Conservation (phyloP, 2,888 invertebrate genomes). For the Hybos culiciformis region DNA sequence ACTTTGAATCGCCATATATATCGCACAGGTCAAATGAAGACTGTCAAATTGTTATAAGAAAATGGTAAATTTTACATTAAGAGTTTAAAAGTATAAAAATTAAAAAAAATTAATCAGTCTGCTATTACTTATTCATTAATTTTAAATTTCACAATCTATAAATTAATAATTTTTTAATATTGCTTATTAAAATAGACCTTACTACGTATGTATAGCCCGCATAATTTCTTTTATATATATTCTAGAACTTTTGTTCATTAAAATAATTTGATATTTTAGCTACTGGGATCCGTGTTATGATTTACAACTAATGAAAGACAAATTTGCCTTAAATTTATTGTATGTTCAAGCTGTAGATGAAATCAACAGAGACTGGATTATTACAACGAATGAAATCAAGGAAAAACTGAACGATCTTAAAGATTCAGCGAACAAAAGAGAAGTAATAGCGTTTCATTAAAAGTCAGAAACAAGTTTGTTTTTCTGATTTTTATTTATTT, state of each 20-base stretch:
- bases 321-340: slow-evolving; percentile 69
- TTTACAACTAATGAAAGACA: slow-evolving; percentile 65
- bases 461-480: background rate
- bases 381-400: slow-evolving; percentile 52
- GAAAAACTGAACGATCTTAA: slow-evolving; percentile 57
- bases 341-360: slow-evolving; percentile 81
- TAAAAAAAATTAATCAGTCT: background rate
- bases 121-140: background rate
- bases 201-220: too few relatives aligned
- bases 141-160: background rate
- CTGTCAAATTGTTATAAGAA: slow-evolving; percentile 71
- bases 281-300: slow-evolving; percentile 85
- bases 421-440: slow-evolving; percentile 65
- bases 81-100: slow-evolving; percentile 7
- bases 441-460: slow-evolving; percentile 43
- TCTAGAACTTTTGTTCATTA: too few relatives aligned
- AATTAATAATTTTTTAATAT: too few relatives aligned
- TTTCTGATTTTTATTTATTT: too few relatives aligned
- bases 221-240: too few relatives aligned
- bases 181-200: too few relatives aligned
- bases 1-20: slow-evolving; percentile 94
- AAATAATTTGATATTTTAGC: slow-evolving; percentile 40
- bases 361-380: slow-evolving; percentile 75
- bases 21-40: slow-evolving; percentile 69
- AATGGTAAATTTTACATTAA: slow-evolving; percentile 45